Evolutionary conservation across 37 sponge, comb jelly and placozoan genomes (phyloP).

Genomic region (Chondrilla cf. caribensis): DNA sequence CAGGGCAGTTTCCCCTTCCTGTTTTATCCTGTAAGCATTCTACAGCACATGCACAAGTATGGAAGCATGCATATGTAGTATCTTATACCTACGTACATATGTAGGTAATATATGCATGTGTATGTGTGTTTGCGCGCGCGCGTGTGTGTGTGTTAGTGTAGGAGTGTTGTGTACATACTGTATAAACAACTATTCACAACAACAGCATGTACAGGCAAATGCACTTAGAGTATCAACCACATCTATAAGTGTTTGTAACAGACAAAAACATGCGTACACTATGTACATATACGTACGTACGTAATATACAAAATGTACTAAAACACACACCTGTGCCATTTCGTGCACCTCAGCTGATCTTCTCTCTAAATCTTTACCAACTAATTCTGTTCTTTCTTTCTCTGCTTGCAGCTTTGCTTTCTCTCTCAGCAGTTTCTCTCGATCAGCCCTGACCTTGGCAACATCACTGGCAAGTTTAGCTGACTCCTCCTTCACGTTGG

Average conservation of each 20-base stretch:
- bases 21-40: conserved; percentile 33
- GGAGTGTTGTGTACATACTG: too few relatives aligned
- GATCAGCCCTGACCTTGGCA: conserved; percentile 24
- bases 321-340: conserved; percentile 37
- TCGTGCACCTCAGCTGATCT: conserved; percentile 40
- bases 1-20: conserved; percentile 40
- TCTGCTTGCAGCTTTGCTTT: conserved; percentile 16
- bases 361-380: conserved; percentile 20
- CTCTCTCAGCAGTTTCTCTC: conserved; percentile 3
- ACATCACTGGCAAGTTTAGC: neutral
- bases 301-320: too few relatives aligned
- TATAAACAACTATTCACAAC: too few relatives aligned
- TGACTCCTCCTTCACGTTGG: conserved; percentile 38
- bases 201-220: too few relatives aligned
- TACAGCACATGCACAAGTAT: neutral
- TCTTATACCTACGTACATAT: neutral
- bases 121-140: neutral
- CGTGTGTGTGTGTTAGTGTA: too few relatives aligned
- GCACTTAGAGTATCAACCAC: too few relatives aligned
- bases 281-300: neutral
- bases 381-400: conserved; percentile 16
- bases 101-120: neutral
- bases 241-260: too few relatives aligned
- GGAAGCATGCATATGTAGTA: neutral
- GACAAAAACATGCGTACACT: neutral